phyloP scores from a whole-genome alignment of 2,113 vertebrate genomes.

The Rattus rattus region DNA sequence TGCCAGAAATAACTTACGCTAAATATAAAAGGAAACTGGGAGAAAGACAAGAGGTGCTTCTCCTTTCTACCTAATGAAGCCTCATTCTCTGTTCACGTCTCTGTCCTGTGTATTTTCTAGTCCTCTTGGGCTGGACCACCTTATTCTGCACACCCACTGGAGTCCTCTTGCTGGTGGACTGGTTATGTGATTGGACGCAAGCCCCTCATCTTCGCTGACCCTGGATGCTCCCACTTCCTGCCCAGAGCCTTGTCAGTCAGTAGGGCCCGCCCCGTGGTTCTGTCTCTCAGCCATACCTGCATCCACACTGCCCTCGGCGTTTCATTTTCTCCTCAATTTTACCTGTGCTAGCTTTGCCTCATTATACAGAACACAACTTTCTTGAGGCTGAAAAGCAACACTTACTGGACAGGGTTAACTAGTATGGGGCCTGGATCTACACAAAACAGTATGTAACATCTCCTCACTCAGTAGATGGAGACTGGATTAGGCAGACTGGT shows the following conservation, averaged over 20 bases:
- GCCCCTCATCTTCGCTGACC: fast-evolving
- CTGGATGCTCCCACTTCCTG: not conserved
- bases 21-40: not conserved
- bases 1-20: not conserved
- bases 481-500: not conserved
- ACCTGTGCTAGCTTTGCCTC: not conserved
- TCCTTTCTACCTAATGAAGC: not conserved
- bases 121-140: too few species aligned
- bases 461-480: not conserved
- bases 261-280: not conserved
- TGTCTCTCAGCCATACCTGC: not conserved
- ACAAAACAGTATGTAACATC: not conserved
- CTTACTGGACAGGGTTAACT: not conserved
- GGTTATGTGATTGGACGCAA: fast-evolving
- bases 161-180: too few species aligned
- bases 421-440: too few species aligned
- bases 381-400: not conserved
- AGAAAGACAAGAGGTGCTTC: not conserved
- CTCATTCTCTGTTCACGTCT: not conserved
- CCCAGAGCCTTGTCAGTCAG: not conserved
- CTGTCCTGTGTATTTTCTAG: not conserved
- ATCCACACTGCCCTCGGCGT: too few species aligned
- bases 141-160: not conserved
- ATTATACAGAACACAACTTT: not conserved
- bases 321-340: not conserved